Base-by-base conservation (phyloP, 2,113 vertebrate genomes). In the Aphelocoma coerulescens region DNA sequence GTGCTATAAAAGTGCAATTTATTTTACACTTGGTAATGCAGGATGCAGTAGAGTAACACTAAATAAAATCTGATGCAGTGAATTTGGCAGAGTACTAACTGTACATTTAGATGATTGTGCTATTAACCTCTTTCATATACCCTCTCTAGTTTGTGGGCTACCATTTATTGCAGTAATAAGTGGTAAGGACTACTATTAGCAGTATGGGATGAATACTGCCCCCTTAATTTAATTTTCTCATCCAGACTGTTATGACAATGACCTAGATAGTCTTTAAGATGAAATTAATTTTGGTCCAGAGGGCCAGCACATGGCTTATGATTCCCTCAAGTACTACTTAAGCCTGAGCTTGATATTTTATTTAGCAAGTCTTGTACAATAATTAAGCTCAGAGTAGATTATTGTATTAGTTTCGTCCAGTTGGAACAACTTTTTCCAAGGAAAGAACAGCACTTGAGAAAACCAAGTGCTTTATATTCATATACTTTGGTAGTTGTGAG, bases 61-160 rank as follows among this genome's bases (percentile, higher is more conserved):
- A 97, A 97, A 95, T 96, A 97, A 97, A 97, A 94, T 55, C 58
- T 58, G 94, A 88, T 78, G 35, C 66, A 80, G 52, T 95, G 44
- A 88, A 85, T 92, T 93, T 96, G 85, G 58, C 73, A 80, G 63
- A 88, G 30, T 77, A 80, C 27, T 95, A 79, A 80, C 41, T 91
- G 68, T 51, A 85, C 48, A 27, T 89, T 92, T 77, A 92, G 62
- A 81, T 89, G 78, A 88, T 82, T 84, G 41, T 1, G 41, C 48
- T 66, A 49, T 97, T 96, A 95, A 96, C 87, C 75, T 95, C 63
- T 80, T 93, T 69, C 33, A 80, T 41, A 59, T 30, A 90, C 51
- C 30, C 32, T 89, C 10, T 87, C 55, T 91, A 44, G 66, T 97
- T 97, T 95, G 79, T 93, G 94, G 68, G 27, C 37, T 92, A 88